Percentiles rank a stretch among this genome's conserved stretches.
Evolutionary conservation across 2,113 vertebrate species (phyloP).

Genomic region (Chionomys nivalis): DNA sequence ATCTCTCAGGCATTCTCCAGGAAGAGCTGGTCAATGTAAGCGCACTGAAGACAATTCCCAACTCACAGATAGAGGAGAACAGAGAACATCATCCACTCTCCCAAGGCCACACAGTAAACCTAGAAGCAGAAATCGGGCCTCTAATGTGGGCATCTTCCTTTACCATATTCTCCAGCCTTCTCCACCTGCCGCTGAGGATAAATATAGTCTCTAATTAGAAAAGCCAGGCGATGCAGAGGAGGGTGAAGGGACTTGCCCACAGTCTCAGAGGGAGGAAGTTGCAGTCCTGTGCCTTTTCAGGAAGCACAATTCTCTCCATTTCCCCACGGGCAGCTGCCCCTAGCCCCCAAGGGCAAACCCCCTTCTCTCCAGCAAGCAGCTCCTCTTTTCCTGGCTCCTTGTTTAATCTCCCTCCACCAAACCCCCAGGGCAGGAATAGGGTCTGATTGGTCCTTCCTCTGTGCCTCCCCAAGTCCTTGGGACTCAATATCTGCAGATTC

Average conservation of each 20-base stretch:
- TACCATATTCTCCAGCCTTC: not conserved
- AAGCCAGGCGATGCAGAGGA: not conserved
- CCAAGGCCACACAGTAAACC: not conserved
- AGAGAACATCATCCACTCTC: conserved; percentile 16
- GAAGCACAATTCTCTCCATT: not conserved
- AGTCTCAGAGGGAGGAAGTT: not conserved
- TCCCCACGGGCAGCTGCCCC: not conserved
- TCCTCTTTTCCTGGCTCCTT: not conserved
- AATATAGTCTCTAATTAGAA: not conserved
- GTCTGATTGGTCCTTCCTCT: not conserved
- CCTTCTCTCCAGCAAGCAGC: not conserved
- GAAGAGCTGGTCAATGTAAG: not conserved
- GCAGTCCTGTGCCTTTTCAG: not conserved
- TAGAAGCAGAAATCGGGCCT: not conserved
- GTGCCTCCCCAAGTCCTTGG: not conserved
- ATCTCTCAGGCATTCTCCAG: not conserved
- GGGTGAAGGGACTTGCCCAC: not conserved
- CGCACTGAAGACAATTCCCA: not conserved
- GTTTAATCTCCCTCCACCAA: not conserved
- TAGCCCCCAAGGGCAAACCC: not conserved
- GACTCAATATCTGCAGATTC: not conserved
- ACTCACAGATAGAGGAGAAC: not conserved
- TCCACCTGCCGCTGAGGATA: not conserved
- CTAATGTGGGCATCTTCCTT: not conserved
- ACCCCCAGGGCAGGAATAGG: not conserved